phyloP scores from a whole-genome alignment of 2,888 invertebrate species.

The Panopea generosa region DNA sequence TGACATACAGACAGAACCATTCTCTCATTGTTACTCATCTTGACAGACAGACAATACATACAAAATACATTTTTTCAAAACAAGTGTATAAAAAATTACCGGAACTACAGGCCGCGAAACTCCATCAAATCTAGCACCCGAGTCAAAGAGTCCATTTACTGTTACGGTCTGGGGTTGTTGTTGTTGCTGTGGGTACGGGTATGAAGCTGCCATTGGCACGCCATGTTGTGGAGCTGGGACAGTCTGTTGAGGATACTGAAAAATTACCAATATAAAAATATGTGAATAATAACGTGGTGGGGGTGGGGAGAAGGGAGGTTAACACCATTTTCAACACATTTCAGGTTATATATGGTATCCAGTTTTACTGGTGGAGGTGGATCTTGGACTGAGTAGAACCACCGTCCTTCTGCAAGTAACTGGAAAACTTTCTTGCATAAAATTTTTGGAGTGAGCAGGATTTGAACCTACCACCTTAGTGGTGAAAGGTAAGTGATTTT shows the following conservation, averaged over 20 bases:
- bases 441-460: too few species aligned
- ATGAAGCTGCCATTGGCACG: conserved; percentile 9
- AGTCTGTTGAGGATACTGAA: conserved; percentile 25
- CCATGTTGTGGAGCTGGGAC: conserved; percentile 11
- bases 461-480: too few species aligned
- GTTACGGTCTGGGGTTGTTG: conserved; percentile 72
- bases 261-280: neutral
- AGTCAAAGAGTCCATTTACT: conserved; percentile 89
- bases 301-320: neutral
- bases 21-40: too few species aligned
- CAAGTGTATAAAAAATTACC: too few species aligned
- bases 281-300: neutral
- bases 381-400: too few species aligned
- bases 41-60: too few species aligned
- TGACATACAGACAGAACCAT: too few species aligned
- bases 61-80: too few species aligned
- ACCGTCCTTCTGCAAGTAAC: too few species aligned
- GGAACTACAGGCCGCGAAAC: conserved; percentile 92
- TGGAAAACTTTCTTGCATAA: too few species aligned
- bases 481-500: too few species aligned
- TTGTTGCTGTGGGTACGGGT: conserved; percentile 30
- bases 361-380: too few species aligned
- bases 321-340: neutral
- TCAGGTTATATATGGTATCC: neutral
- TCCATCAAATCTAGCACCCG: conserved; percentile 93